Evolutionary conservation across 2,113 vertebrate species (phyloP), one percentile per base, ranked within the genome.

Genomic region (Struthidea cinerea): DNA sequence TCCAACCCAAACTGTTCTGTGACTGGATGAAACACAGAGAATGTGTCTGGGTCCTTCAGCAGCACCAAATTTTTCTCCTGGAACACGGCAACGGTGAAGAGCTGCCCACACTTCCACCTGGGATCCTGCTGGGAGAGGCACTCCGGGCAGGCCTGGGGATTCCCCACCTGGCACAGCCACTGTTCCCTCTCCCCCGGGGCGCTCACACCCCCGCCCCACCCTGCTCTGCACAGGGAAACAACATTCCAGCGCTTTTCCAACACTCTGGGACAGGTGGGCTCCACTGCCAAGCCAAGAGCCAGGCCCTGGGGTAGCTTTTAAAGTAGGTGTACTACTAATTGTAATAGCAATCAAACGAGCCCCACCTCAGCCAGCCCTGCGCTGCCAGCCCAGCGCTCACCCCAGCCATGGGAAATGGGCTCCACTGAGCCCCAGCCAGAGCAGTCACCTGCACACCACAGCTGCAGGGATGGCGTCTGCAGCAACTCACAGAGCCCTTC

Each of bases 291-390:
- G 47, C 56, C 65, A 21, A 41, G n/a, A 32, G 52, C 61, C 71
- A 70, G 47, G 7, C 74, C 47, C 27, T 17, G n/a, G 8, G 33
- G 16, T 2, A 7, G 9, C 50, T 28, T 16, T 13, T 16, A 3
- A 35, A 32, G 3, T 1, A 30, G 57, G 4, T 47, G 28, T 10
- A 4, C 2, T 42, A 2, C 17, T 16, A 8, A 4, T 57, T 65
- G 10, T 6, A 18, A 24, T 0, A 33, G 19, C 10, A 44, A 11
- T 1, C 3, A 37, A 55, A 16, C 0, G 3, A 86, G 8, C 46
- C n/a, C 9, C 28, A 12, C 19, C 28, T 12, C 0, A 13, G 27
- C 17, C 61, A 42, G 55, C 33, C 5, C 3, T 1, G 60, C 14
- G 0, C 2, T 5, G 28, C 3, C 80, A 78, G 4, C 39, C 55